Evolutionary conservation across 2,113 vertebrate genomes (phyloP).

Genomic region (Alces alces): DNA sequence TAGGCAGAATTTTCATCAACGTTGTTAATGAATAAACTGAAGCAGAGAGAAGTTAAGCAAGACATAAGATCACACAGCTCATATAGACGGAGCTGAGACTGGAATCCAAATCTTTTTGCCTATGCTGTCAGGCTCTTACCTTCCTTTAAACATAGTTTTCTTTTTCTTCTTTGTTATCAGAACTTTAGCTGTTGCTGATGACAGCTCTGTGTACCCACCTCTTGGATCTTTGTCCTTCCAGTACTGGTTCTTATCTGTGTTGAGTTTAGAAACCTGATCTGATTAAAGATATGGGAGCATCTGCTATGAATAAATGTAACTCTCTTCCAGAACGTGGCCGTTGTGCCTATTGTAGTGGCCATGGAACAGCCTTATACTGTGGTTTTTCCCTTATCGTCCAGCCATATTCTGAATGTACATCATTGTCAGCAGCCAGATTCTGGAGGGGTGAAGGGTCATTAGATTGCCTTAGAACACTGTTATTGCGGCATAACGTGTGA

Average conservation of each 20-base stretch:
- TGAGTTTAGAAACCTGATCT: neutral
- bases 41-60: neutral
- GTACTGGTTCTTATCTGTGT: neutral
- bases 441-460: neutral
- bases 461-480: neutral
- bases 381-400: neutral
- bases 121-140: neutral
- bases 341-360: neutral
- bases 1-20: neutral
- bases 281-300: neutral
- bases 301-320: neutral
- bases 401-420: neutral
- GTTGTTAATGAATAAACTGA: neutral
- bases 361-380: neutral
- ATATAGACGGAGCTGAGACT: rapidly evolving
- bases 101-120: neutral
- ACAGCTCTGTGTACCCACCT: neutral
- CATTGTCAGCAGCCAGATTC: neutral
- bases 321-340: neutral
- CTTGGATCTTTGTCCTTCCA: neutral
- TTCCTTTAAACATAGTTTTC: neutral
- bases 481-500: neutral
- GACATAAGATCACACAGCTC: neutral
- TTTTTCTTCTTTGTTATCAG: neutral
- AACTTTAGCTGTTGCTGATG: neutral